A percentile compares a stretch with the other conserved stretches of the same genome.
These are phyloP conservation scores for Phragmatobia fuliginosa DNA, from an alignment of 2,888 invertebrate genomes.

Conservation along the genomic window DNA sequence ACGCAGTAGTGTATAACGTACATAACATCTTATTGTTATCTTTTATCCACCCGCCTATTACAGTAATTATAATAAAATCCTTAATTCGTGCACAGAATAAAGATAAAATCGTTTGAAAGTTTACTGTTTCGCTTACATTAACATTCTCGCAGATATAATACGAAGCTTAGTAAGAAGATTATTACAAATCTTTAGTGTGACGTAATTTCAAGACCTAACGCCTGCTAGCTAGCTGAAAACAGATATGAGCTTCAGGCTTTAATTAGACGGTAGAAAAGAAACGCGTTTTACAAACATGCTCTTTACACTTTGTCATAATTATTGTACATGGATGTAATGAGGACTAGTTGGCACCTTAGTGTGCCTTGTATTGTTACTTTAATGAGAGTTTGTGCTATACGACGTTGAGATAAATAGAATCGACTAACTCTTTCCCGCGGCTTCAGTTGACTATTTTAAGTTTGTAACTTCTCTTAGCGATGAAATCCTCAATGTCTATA, in stretches of 20 bases:
- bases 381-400: neutral
- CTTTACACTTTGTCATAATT: neutral
- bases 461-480: no score
- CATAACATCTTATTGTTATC: neutral
- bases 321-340: neutral
- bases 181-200: neutral
- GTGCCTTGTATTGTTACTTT: neutral
- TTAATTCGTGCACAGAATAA: constrained; percentile 1
- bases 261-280: neutral
- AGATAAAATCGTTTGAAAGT: neutral
- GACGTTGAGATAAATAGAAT: neutral
- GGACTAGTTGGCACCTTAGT: neutral
- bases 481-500: no score
- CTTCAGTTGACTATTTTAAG: no score
- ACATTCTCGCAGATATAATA: neutral
- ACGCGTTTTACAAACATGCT: neutral
- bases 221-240: neutral
- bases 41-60: neutral
- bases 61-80: neutral
- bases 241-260: neutral
- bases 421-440: neutral
- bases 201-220: neutral
- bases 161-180: neutral
- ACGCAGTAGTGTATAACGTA: neutral
- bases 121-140: constrained; percentile 1